These are phyloP conservation scores for Scaeva pyrastri DNA, from an alignment of 2,888 invertebrate genomes.

Conservation along the genomic window DNA sequence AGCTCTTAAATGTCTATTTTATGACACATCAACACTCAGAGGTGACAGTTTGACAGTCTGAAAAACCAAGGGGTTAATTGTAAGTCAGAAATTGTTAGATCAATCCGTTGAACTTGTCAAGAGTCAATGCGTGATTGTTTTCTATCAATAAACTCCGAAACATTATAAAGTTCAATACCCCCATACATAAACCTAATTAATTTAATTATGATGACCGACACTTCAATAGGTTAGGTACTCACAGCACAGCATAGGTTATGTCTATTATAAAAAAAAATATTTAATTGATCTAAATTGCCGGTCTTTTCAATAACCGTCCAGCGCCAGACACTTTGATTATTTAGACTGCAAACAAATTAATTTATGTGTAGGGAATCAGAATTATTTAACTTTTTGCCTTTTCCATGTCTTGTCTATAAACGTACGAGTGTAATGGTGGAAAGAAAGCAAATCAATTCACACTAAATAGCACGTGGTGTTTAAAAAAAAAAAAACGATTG, in stretches of 20 bases:
- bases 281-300: background rate
- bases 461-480: background rate
- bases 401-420: too few relatives aligned
- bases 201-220: background rate
- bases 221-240: background rate
- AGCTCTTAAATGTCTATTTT: background rate
- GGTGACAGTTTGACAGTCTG: background rate
- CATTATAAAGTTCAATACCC: background rate
- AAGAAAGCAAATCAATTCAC: conserved; percentile 17
- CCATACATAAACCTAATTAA: background rate
- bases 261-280: background rate
- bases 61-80: too few relatives aligned
- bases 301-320: background rate
- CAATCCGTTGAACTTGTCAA: background rate
- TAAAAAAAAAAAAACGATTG: too few relatives aligned
- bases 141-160: too few relatives aligned
- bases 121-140: background rate
- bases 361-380: background rate
- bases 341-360: conserved; percentile 1
- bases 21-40: background rate
- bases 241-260: too few relatives aligned
- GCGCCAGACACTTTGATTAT: background rate
- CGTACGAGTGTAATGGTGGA: background rate
- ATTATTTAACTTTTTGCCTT: background rate
- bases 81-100: background rate